Evolutionary conservation across 2,113 vertebrate genomes (phyloP).

Genomic region (Platycercus adscitus): DNA sequence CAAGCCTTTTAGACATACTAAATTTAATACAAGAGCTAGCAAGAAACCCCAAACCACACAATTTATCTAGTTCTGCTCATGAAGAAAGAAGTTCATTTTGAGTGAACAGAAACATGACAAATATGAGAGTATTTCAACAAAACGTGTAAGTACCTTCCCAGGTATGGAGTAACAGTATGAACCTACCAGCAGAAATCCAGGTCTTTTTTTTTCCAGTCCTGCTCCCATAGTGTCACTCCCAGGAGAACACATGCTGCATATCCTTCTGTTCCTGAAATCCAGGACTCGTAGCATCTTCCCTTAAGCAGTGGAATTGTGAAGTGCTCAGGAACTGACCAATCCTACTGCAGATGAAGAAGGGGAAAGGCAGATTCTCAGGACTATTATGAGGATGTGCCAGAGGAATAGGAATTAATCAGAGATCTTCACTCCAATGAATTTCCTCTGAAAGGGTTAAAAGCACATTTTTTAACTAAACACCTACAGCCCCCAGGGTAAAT

Average conservation of each 20-base stretch:
- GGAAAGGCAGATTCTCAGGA: not conserved
- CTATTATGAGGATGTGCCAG: not conserved
- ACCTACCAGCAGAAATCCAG: not conserved
- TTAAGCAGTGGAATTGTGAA: not conserved
- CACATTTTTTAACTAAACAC: not conserved
- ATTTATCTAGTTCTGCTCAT: not conserved
- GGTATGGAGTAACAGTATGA: not conserved
- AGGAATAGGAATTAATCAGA: not conserved
- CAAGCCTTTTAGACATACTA: not conserved
- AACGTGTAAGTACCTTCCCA: not conserved
- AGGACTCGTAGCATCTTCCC: not conserved
- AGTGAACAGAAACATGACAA: not conserved
- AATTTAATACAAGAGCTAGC: not conserved
- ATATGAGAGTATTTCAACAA: not conserved
- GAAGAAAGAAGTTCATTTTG: not conserved
- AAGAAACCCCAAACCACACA: not conserved
- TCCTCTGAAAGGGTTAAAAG: not conserved
- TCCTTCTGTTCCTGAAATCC: not conserved
- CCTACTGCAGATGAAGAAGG: not conserved
- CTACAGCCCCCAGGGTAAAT: not conserved
- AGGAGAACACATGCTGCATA: not conserved
- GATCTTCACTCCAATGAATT: not conserved
- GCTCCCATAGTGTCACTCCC: not conserved
- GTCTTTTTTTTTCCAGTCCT: not conserved
- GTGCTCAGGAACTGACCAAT: not conserved